phyloP scores from a whole-genome alignment of 1,140 invertebrate genomes.

The Geopemphigus sp. region DNA sequence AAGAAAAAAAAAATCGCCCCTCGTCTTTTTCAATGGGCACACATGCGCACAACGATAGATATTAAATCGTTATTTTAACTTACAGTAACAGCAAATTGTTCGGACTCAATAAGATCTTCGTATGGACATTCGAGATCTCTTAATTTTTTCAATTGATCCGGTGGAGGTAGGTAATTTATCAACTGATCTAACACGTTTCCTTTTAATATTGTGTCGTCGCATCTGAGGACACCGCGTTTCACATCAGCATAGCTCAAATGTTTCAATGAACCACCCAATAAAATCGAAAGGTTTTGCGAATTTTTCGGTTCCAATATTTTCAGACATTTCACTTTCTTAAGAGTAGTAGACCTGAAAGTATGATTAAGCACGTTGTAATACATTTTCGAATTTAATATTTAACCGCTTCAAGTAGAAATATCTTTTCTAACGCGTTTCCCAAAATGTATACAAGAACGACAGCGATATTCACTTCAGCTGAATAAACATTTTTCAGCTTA shows the following conservation, averaged over 20 bases:
- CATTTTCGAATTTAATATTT: no score
- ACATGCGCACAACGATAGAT: neutral
- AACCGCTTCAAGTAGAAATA: no score
- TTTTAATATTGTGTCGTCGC: slow-evolving; percentile 80
- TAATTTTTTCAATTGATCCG: slow-evolving; percentile 82
- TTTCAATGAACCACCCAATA: slow-evolving; percentile 85
- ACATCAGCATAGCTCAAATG: slow-evolving; percentile 85
- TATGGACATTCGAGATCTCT: slow-evolving; percentile 73
- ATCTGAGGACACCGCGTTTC: slow-evolving; percentile 75
- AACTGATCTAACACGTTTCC: slow-evolving; percentile 80
- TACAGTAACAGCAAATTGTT: slow-evolving; percentile 92
- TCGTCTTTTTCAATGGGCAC: no score
- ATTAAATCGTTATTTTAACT: slow-evolving; percentile 55
- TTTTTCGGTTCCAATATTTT: slow-evolving; percentile 89
- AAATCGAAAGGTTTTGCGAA: slow-evolving; percentile 92
- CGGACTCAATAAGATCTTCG: slow-evolving; percentile 84
- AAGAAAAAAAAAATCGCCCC: no score
- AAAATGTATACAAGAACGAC: no score
- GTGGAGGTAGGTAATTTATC: slow-evolving; percentile 83
- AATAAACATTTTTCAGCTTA: no score
- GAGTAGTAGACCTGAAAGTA: slow-evolving; percentile 60
- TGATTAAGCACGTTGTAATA: neutral
- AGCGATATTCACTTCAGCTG: no score
- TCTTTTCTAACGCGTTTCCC: no score
- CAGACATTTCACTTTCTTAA: slow-evolving; percentile 87